phyloP scores from a whole-genome alignment of 2,888 invertebrate genomes.

The Lycaena phlaeas region DNA sequence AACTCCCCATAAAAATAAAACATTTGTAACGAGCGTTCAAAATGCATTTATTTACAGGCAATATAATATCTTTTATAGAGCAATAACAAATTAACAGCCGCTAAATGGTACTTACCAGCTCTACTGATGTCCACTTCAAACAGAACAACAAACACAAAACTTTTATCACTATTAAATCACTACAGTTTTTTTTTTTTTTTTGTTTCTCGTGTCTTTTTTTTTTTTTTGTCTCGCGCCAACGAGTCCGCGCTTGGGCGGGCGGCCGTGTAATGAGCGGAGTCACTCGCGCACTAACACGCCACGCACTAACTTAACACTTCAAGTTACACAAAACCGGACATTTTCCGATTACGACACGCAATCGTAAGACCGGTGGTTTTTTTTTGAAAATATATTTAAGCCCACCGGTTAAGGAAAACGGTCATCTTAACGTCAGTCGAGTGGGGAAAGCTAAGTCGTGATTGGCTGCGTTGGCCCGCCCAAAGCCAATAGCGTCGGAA shows the following conservation, averaged over 20 bases:
- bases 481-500: constrained; percentile 57
- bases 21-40: no score
- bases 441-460: constrained; percentile 55
- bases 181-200: no score
- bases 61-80: constrained; percentile 2
- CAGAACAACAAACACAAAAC: no score
- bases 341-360: neutral
- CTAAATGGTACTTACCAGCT: no score
- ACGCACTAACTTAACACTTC: neutral
- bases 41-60: no score
- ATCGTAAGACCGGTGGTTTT: no score
- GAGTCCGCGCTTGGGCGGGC: constrained; percentile 3
- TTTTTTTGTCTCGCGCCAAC: neutral
- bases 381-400: constrained; percentile 19
- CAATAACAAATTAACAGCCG: neutral
- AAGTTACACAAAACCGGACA: neutral
- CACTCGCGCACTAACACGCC: neutral
- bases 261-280: neutral
- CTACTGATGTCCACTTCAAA: no score
- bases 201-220: no score
- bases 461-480: constrained; percentile 51
- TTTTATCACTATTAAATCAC: no score
- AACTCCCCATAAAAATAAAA: no score
- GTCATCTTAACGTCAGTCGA: constrained; percentile 33
- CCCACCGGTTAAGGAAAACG: constrained; percentile 44